phyloP scores from a whole-genome alignment of 2,113 vertebrate genomes.

The Tylochromis polylepis region DNA sequence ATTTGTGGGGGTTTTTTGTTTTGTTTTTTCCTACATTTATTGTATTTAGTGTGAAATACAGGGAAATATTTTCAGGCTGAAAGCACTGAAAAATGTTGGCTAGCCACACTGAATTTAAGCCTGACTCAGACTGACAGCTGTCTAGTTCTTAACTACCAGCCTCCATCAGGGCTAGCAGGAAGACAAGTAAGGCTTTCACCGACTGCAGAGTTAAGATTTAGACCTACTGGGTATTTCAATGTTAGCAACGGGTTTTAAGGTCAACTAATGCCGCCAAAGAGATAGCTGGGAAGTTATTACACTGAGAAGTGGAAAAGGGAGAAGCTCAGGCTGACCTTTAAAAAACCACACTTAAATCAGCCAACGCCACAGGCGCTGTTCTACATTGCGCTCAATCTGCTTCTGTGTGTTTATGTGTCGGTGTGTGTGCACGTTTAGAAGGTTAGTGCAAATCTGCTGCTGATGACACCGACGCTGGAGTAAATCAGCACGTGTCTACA shows the following conservation, averaged over 20 bases:
- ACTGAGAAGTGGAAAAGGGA: not conserved
- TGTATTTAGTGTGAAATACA: not conserved
- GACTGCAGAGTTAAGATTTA: not conserved
- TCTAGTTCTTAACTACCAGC: not conserved
- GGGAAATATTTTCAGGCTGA: not conserved
- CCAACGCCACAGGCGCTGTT: constrained; percentile 17
- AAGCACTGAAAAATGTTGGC: not conserved
- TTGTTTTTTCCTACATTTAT: not conserved
- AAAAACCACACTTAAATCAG: not conserved
- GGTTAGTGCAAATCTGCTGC: not conserved
- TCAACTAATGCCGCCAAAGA: constrained; percentile 1
- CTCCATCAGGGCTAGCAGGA: not conserved
- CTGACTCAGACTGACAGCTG: constrained; percentile 45
- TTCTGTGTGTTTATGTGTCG: not conserved
- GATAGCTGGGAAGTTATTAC: not conserved
- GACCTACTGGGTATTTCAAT: not conserved
- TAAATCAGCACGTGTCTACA: not conserved
- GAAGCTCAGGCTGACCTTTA: constrained; percentile 21
- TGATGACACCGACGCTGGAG: not conserved
- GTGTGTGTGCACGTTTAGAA: not conserved
- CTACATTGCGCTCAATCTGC: not conserved
- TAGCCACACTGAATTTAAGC: not conserved
- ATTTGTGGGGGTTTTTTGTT: not conserved
- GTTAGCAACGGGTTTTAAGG: not conserved
- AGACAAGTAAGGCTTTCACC: not conserved